phyloP scores from a whole-genome alignment of 2,113 vertebrate genomes.

The Gnathonemus echidnorhynchus region DNA sequence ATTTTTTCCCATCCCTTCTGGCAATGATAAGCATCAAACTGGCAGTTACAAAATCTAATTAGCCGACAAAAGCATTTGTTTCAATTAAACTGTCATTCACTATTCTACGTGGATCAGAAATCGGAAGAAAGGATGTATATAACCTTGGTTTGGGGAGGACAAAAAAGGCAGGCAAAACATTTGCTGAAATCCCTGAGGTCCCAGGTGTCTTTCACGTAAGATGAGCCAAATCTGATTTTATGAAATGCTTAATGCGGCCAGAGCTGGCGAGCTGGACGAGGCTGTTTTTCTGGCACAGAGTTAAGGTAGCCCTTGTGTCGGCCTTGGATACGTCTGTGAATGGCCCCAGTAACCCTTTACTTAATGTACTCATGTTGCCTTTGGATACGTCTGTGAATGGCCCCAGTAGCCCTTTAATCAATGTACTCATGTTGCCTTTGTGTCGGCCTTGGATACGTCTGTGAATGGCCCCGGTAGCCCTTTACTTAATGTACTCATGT shows the following conservation, averaged over 20 bases:
- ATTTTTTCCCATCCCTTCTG: not conserved
- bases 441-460: too few relatives aligned
- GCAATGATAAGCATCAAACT: constrained; percentile 7
- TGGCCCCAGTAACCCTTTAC: not conserved
- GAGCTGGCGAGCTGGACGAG: not conserved
- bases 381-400: not conserved
- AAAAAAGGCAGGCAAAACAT: not conserved
- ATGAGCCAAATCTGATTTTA: constrained; percentile 4
- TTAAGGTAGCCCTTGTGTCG: not conserved
- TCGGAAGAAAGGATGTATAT: not conserved
- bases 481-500: too few relatives aligned
- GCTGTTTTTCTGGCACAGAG: not conserved
- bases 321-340: not conserved
- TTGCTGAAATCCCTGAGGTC: not conserved
- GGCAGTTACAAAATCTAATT: constrained; percentile 6
- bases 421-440: not conserved
- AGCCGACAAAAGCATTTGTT: constrained; percentile 13
- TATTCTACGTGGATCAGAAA: not conserved
- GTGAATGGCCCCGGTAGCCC: too few relatives aligned
- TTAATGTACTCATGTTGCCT: not conserved
- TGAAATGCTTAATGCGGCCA: not conserved
- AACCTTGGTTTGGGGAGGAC: not conserved
- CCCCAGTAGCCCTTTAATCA: too few relatives aligned
- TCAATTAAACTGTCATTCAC: constrained; percentile 15
- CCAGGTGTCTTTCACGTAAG: constrained; percentile 15